A percentile compares a stretch with the other conserved stretches of the same genome.
phyloP scores from a whole-genome alignment of 2,113 vertebrate genomes.

The Syrrhaptes paradoxus region DNA sequence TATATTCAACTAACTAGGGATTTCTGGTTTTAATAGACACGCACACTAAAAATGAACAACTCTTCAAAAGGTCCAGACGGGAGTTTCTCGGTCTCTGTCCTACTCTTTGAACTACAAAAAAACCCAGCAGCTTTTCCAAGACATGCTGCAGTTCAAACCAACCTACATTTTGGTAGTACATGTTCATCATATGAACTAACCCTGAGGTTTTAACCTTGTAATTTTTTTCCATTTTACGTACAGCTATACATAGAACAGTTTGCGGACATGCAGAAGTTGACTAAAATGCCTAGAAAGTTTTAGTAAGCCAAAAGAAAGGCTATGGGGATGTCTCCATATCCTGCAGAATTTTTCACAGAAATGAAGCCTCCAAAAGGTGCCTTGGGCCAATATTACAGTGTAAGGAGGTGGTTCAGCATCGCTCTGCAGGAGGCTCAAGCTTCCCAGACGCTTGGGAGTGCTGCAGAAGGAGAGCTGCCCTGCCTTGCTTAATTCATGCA shows the following conservation, averaged over 20 bases:
- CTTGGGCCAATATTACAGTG: neutral
- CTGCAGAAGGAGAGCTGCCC: neutral
- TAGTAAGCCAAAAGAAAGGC: neutral
- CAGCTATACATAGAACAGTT: neutral
- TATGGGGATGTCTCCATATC: neutral
- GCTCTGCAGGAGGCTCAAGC: neutral
- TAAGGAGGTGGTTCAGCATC: neutral
- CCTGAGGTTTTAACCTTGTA: constrained; percentile 10
- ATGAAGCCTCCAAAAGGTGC: neutral
- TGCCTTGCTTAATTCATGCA: neutral
- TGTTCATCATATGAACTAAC: neutral
- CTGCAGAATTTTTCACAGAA: neutral
- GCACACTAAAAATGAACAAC: neutral
- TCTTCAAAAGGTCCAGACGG: neutral
- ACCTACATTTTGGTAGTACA: neutral
- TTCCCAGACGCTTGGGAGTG: neutral
- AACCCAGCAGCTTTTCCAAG: neutral
- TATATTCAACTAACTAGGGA: neutral
- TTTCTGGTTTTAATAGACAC: neutral
- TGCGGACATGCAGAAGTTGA: neutral
- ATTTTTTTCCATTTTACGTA: neutral
- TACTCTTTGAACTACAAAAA: neutral
- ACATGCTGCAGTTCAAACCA: constrained; percentile 1
- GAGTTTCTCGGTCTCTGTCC: neutral
- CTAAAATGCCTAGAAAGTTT: neutral